A percentile compares a stretch with the other conserved stretches of the same genome.
These are phyloP conservation scores for Noctua comes DNA, from an alignment of 2,888 invertebrate genomes.

Conservation along the genomic window DNA sequence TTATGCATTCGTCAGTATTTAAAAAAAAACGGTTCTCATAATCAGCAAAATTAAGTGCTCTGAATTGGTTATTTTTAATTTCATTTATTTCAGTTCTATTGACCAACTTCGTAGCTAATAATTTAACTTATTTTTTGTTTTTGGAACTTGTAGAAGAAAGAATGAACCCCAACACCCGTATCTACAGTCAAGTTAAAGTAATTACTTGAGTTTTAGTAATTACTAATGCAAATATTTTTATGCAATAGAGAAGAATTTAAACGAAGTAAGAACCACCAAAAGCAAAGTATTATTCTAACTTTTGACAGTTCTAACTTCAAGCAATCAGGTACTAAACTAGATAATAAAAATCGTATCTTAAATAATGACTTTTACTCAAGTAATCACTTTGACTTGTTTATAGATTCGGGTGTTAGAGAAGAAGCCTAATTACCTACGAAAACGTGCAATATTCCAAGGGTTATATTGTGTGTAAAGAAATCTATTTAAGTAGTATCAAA, in stretches of 20 bases:
- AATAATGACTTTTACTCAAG: too few relatives aligned
- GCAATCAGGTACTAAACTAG: too few relatives aligned
- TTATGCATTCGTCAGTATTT: not conserved
- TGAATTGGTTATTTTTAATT: not conserved
- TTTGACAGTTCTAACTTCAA: too few relatives aligned
- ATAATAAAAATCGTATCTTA: too few relatives aligned
- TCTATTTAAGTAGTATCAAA: not conserved
- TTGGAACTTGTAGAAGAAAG: not conserved
- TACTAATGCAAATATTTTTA: too few relatives aligned
- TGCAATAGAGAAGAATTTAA: too few relatives aligned
- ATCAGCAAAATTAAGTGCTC: not conserved
- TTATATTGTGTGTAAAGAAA: not conserved
- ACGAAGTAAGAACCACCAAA: too few relatives aligned
- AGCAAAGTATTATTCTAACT: too few relatives aligned
- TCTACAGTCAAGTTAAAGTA: too few relatives aligned
- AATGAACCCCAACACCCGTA: not conserved
- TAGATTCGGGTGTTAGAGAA: not conserved
- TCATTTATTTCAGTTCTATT: not conserved
- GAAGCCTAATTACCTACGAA: not conserved
- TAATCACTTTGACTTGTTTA: too few relatives aligned
- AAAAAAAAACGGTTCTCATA: not conserved
- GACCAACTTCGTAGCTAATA: not conserved
- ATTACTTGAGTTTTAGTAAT: too few relatives aligned
- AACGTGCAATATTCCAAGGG: not conserved
- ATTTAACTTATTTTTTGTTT: not conserved